A percentile compares a stretch with the other conserved stretches of the same genome.
Evolutionary conservation across 2,113 vertebrate genomes (phyloP).

Genomic region (Corythoichthys intestinalis): DNA sequence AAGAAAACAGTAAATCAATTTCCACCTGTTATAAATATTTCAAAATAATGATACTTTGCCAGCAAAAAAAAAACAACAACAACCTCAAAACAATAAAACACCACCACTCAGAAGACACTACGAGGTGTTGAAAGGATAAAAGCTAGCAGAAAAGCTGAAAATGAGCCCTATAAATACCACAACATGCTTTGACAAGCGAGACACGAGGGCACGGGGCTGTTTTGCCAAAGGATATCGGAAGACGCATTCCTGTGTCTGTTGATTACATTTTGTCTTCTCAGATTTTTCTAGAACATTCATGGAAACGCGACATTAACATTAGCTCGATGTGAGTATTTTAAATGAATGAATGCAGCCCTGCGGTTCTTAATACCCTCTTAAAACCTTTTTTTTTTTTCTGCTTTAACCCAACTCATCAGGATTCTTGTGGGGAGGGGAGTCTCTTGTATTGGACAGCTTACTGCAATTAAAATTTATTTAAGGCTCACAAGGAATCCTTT

Average conservation of each 20-base stretch:
- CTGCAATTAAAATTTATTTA: slow-evolving; percentile 77
- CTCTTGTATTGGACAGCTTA: slow-evolving; percentile 69
- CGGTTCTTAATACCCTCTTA: slow-evolving; percentile 26
- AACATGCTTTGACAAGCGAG: slow-evolving; percentile 72
- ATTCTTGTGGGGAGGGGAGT: slow-evolving; percentile 16
- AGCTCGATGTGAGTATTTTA: slow-evolving; percentile 12
- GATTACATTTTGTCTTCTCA: slow-evolving; percentile 37
- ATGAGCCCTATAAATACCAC: slow-evolving; percentile 72
- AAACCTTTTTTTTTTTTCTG: slow-evolving; percentile 8
- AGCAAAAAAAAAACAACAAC: background rate
- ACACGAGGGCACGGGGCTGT: slow-evolving; percentile 58
- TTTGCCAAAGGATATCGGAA: slow-evolving; percentile 59
- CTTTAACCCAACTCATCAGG: slow-evolving; percentile 48
- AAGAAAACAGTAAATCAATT: background rate
- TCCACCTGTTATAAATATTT: background rate
- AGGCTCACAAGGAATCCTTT: slow-evolving; percentile 72
- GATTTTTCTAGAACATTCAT: slow-evolving; percentile 5
- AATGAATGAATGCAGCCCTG: slow-evolving; percentile 17
- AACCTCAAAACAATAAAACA: slow-evolving; percentile 3
- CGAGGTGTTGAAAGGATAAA: slow-evolving; percentile 13
- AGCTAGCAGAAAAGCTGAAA: slow-evolving; percentile 47
- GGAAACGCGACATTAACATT: slow-evolving; percentile 4
- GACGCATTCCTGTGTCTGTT: slow-evolving; percentile 47
- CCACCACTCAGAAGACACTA: background rate
- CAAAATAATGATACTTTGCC: background rate